These are phyloP conservation scores for Carterocephalus palaemon DNA, from an alignment of 2,888 invertebrate species.

Conservation along the genomic window DNA sequence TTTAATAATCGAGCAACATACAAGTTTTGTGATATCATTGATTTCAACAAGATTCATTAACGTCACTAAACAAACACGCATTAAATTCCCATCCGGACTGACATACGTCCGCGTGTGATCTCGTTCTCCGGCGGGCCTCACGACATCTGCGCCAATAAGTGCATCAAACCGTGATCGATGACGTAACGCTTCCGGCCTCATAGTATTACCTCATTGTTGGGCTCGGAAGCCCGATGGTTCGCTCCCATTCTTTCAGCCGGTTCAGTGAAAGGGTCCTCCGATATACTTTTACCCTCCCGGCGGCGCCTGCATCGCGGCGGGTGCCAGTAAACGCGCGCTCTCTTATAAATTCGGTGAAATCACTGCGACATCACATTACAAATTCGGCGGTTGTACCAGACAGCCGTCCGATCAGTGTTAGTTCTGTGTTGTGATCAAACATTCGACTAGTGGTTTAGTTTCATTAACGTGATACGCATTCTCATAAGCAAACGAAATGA, in stretches of 20 bases:
- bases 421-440: slow-evolving; percentile 52
- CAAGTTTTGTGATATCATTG: too few relatives aligned
- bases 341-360: slow-evolving; percentile 78
- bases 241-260: slow-evolving; percentile 74
- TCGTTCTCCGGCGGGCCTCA: slow-evolving; percentile 41
- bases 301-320: slow-evolving; percentile 44
- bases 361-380: slow-evolving; percentile 71
- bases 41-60: too few relatives aligned
- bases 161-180: slow-evolving; percentile 61
- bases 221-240: slow-evolving; percentile 65
- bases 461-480: slow-evolving; percentile 56
- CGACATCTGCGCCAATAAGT: slow-evolving; percentile 46
- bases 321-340: slow-evolving; percentile 55
- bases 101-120: slow-evolving; percentile 7
- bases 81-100: too few relatives aligned
- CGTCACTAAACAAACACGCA: too few relatives aligned
- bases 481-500: slow-evolving; percentile 68
- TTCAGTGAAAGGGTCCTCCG: slow-evolving; percentile 75
- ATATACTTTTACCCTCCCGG: slow-evolving; percentile 73
- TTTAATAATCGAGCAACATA: too few relatives aligned
- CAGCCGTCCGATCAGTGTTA: slow-evolving; percentile 61
- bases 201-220: slow-evolving; percentile 67
- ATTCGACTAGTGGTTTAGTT: slow-evolving; percentile 68
- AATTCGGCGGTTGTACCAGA: slow-evolving; percentile 73
- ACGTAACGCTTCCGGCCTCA: slow-evolving; percentile 67